These are phyloP conservation scores for Rhodophaea formosa DNA, from an alignment of 2,888 invertebrate species.

Conservation along the genomic window DNA sequence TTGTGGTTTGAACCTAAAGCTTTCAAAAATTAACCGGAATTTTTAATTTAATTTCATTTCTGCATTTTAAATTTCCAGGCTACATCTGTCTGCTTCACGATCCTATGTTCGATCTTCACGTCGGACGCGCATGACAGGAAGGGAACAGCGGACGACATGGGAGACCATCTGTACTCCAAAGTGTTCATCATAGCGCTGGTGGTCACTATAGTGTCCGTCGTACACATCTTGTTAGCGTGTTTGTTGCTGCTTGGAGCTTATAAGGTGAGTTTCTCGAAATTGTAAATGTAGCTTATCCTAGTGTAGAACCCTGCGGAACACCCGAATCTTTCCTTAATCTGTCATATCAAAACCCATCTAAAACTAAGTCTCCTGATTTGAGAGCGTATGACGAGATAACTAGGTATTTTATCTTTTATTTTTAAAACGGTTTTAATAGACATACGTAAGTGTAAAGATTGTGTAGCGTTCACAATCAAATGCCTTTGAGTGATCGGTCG, in stretches of 20 bases:
- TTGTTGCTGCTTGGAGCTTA: constrained; percentile 45
- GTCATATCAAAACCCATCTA: no score
- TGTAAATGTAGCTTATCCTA: not conserved
- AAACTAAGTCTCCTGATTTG: no score
- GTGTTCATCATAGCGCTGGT: constrained; percentile 44
- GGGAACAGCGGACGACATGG: constrained; percentile 53
- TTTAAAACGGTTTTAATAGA: no score
- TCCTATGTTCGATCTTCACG: constrained; percentile 52
- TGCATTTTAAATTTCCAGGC: constrained; percentile 38
- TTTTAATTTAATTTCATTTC: not conserved
- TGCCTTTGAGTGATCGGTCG: no score
- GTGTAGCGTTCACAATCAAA: no score
- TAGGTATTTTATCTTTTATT: no score
- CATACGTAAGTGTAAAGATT: no score
- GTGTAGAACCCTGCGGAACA: not conserved
- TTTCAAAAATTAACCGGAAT: no score
- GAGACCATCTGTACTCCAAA: constrained; percentile 49
- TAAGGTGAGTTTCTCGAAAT: constrained; percentile 42
- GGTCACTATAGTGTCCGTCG: constrained; percentile 42
- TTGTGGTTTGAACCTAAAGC: no score
- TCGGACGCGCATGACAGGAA: constrained; percentile 33
- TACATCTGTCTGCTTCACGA: constrained; percentile 44
- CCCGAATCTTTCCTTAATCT: no score
- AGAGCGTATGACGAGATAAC: no score
- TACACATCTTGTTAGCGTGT: constrained; percentile 55